Evolutionary conservation across 2,797 vertebrate species (phyloP).

Genomic region (Prunella strophiata): DNA sequence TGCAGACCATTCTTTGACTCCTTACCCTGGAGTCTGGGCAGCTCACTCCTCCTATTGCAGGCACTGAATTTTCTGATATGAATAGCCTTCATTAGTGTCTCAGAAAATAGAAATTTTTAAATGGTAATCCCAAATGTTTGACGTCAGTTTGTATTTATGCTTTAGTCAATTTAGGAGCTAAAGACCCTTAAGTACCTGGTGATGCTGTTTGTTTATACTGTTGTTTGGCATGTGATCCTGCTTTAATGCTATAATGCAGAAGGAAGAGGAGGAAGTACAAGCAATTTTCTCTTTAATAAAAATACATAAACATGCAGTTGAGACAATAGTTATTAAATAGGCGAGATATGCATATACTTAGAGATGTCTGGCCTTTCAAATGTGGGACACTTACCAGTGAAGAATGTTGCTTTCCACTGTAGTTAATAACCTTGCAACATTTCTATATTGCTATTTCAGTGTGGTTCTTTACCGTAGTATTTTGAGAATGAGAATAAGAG

Average conservation of each 20-base stretch:
- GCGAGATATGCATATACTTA: neutral
- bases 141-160: conserved; percentile 31
- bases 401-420: neutral
- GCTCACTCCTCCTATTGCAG: neutral
- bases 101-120: neutral
- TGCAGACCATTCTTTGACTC: neutral
- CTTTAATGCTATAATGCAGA: neutral
- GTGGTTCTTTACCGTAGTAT: neutral
- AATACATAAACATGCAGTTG: neutral
- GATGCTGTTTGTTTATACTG: conserved; percentile 27
- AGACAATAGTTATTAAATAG: conserved; percentile 24
- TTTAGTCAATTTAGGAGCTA: conserved; percentile 40
- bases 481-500: neutral
- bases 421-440: neutral
- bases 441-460: neutral
- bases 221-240: neutral
- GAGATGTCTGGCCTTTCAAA: neutral
- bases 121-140: neutral
- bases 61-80: neutral
- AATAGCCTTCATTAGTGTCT: neutral
- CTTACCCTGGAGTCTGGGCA: neutral
- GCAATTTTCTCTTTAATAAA: conserved; percentile 27
- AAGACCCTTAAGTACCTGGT: conserved; percentile 30
- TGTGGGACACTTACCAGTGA: neutral
- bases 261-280: conserved; percentile 22